A percentile compares a stretch with the other conserved stretches of the same genome.
Evolutionary conservation across 1,140 invertebrate genomes (phyloP).

Genomic region (Tetramorium parvispinum): DNA sequence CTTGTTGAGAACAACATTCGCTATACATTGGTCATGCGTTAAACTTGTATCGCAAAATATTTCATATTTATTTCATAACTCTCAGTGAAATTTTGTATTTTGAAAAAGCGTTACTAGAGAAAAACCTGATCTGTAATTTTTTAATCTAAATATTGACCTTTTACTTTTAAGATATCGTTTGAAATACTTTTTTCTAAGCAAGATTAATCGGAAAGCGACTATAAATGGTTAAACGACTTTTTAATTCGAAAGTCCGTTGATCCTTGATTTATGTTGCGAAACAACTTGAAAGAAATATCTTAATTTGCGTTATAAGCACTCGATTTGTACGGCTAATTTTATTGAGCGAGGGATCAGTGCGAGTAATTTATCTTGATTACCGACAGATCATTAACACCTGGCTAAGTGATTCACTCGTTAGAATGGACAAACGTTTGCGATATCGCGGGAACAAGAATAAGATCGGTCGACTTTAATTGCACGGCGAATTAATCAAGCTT

Average conservation of each 20-base stretch:
- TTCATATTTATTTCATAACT: not conserved
- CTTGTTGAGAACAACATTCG: conserved; percentile 31
- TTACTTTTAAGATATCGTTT: not conserved
- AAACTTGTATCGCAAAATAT: not conserved
- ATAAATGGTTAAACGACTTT: conserved; percentile 2
- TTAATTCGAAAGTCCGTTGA: conserved; percentile 16
- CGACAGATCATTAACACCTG: conserved; percentile 59
- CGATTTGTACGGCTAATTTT: conserved; percentile 47
- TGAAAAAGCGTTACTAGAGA: not conserved
- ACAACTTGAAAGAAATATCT: conserved; percentile 23
- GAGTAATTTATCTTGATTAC: conserved; percentile 54
- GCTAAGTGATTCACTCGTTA: conserved; percentile 60
- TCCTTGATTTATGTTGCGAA: not conserved
- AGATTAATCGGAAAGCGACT: not conserved
- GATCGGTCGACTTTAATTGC: conserved; percentile 59
- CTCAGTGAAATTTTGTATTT: not conserved
- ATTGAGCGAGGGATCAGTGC: conserved; percentile 33
- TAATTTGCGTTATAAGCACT: conserved; percentile 39
- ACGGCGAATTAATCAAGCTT: conserved; percentile 55
- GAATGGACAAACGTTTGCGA: conserved; percentile 50
- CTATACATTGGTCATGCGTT: not conserved
- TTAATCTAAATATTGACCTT: not conserved
- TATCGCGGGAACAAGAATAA: conserved; percentile 49
- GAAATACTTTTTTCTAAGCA: not conserved
- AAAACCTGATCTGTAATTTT: conserved; percentile 12